phyloP scores from a whole-genome alignment of 2,797 vertebrate species.

The Sebastes oblongus region DNA sequence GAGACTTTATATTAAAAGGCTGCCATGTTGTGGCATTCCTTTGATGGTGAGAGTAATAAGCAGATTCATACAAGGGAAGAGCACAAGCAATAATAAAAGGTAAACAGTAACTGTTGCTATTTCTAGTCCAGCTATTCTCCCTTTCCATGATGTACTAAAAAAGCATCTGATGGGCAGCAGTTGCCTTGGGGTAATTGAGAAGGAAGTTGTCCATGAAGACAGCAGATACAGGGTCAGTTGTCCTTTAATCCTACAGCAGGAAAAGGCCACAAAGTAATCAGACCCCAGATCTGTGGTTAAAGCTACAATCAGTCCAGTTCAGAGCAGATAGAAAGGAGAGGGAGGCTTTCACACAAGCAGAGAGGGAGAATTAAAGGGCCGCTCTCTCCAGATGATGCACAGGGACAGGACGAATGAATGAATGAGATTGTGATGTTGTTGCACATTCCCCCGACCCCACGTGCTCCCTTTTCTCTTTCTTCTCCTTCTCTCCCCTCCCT shows the following conservation, averaged over 20 bases:
- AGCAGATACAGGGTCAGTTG: slow-evolving; percentile 34
- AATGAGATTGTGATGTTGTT: slow-evolving; percentile 76
- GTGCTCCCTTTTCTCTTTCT: slow-evolving; percentile 58
- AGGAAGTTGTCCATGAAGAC: slow-evolving; percentile 25
- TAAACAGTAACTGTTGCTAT: slow-evolving; percentile 24
- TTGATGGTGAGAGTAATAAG: slow-evolving; percentile 23
- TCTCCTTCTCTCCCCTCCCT: slow-evolving; percentile 31
- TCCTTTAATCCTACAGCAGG: slow-evolving; percentile 48
- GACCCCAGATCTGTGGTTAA: slow-evolving; percentile 65
- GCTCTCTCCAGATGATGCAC: slow-evolving; percentile 62
- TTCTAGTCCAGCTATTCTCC: slow-evolving; percentile 2
- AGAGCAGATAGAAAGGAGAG: slow-evolving; percentile 37
- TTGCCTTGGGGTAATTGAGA: background rate
- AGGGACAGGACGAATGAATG: slow-evolving; percentile 59
- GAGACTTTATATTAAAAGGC: slow-evolving; percentile 37
- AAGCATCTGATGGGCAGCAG: slow-evolving; percentile 15
- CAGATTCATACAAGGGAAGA: slow-evolving; percentile 2
- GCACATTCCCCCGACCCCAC: slow-evolving; percentile 74
- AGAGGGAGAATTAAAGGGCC: slow-evolving; percentile 57
- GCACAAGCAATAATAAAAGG: slow-evolving; percentile 36
- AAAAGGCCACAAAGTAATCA: slow-evolving; percentile 59
- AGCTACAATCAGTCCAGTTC: slow-evolving; percentile 44
- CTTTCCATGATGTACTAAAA: slow-evolving; percentile 1
- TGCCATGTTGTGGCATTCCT: slow-evolving; percentile 17
- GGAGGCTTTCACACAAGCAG: slow-evolving; percentile 37